Evolutionary conservation across 2,797 vertebrate genomes (phyloP).

Genomic region (Chelon auratus): DNA sequence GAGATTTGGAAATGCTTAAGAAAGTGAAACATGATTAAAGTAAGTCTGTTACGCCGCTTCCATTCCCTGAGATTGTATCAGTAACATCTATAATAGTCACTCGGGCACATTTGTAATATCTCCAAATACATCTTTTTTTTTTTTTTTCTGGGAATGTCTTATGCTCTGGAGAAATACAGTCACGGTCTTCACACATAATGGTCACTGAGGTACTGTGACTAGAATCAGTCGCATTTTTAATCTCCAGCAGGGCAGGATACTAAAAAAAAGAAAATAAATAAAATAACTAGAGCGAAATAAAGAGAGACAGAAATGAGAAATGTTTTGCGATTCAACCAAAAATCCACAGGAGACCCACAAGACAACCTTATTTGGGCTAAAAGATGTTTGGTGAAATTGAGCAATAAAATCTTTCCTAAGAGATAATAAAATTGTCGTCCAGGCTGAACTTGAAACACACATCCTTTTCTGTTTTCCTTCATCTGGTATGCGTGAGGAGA

Average conservation of each 20-base stretch:
- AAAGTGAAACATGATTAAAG: conserved; percentile 69
- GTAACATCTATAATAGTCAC: conserved; percentile 47
- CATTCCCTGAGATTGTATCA: conserved; percentile 58
- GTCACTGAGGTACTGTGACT: conserved; percentile 35
- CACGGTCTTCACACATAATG: conserved; percentile 39
- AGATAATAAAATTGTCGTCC: neutral
- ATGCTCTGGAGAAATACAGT: conserved; percentile 28
- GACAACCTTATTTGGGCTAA: conserved; percentile 29
- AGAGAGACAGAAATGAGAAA: conserved; percentile 21
- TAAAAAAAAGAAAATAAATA: conserved; percentile 20
- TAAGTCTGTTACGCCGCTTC: conserved; percentile 47
- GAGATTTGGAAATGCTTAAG: conserved; percentile 60
- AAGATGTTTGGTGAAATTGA: conserved; percentile 46
- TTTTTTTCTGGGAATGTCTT: conserved; percentile 14
- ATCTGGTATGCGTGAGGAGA: neutral
- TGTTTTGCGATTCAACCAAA: conserved; percentile 29
- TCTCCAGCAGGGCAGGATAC: conserved; percentile 24
- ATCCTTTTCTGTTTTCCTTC: conserved; percentile 11
- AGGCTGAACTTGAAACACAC: conserved; percentile 27
- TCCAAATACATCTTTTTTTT: conserved; percentile 41
- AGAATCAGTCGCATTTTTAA: conserved; percentile 38
- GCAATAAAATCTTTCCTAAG: conserved; percentile 21
- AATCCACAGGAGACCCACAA: neutral
- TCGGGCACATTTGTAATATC: conserved; percentile 37
- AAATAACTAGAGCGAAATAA: conserved; percentile 17